These are phyloP conservation scores for Bubalus kerabau DNA, from an alignment of 2,113 vertebrate genomes.

Conservation along the genomic window DNA sequence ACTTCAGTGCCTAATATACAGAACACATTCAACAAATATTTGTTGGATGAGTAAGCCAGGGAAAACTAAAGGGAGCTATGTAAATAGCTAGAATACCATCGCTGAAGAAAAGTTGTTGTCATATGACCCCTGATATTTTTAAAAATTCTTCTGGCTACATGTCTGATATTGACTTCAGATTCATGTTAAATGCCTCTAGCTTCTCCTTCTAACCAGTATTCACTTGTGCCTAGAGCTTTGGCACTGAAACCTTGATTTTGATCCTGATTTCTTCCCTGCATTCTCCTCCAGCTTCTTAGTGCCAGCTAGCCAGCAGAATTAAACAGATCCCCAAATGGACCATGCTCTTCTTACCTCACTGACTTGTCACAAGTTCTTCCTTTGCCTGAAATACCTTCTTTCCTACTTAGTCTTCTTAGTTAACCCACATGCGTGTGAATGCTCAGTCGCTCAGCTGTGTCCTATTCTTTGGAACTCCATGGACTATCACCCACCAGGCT, in stretches of 20 bases:
- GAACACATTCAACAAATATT: not conserved
- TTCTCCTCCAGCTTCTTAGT: not conserved
- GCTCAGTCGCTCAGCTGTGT: rapidly evolving
- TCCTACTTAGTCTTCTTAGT: not conserved
- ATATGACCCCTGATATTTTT: not conserved
- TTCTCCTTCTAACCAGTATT: not conserved
- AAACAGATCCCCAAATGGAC: not conserved
- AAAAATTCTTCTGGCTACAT: not conserved
- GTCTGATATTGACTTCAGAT: not conserved
- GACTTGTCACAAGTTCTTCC: not conserved
- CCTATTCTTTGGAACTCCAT: not conserved
- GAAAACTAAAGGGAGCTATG: not conserved
- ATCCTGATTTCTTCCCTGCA: not conserved
- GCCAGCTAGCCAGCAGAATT: not conserved
- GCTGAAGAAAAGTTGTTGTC: not conserved
- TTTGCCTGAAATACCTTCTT: not conserved
- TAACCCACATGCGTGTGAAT: not conserved
- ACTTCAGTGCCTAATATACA: not conserved
- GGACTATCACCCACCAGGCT: not conserved
- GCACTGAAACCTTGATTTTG: not conserved
- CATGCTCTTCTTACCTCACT: not conserved
- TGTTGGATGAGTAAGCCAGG: not conserved
- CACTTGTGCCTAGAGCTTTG: not conserved
- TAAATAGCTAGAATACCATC: not conserved
- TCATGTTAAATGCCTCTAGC: not conserved